These are phyloP conservation scores for Protaetia brevitarsis DNA, from an alignment of 1,140 invertebrate species.

Conservation along the genomic window DNA sequence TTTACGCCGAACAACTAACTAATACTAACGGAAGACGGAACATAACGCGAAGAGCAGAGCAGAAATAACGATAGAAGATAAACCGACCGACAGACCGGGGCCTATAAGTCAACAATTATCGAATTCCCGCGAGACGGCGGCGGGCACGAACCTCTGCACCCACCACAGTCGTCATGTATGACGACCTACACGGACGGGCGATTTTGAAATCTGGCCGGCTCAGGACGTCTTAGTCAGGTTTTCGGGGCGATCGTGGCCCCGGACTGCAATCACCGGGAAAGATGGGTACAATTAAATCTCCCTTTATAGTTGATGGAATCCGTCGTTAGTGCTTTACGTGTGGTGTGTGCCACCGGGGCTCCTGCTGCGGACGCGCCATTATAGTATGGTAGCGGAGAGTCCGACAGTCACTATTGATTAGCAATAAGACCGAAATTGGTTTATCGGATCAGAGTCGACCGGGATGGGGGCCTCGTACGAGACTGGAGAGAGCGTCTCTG, in stretches of 20 bases:
- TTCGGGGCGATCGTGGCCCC: slow-evolving; percentile 31
- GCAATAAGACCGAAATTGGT: slow-evolving; percentile 7
- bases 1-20: neutral
- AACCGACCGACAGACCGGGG: slow-evolving; percentile 32
- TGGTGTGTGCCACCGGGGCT: neutral
- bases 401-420: neutral
- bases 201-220: slow-evolving; percentile 29
- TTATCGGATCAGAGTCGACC: too few species aligned
- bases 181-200: slow-evolving; percentile 5
- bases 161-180: neutral
- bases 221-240: slow-evolving; percentile 39
- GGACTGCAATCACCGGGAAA: slow-evolving; percentile 38
- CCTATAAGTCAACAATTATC: slow-evolving; percentile 48
- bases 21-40: neutral
- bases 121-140: slow-evolving; percentile 36
- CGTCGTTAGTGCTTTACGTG: slow-evolving; percentile 15
- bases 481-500: too few species aligned
- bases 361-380: neutral
- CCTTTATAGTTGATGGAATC: slow-evolving; percentile 31
- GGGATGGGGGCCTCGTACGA: too few species aligned
- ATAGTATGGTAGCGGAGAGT: neutral
- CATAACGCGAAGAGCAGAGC: neutral
- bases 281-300: slow-evolving; percentile 45
- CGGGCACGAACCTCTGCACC: neutral
- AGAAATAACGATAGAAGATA: slow-evolving; percentile 25